Evolutionary conservation across 92 coral and sea anemone species (phyloP).

Genomic region (Epizoanthus ramosus): DNA sequence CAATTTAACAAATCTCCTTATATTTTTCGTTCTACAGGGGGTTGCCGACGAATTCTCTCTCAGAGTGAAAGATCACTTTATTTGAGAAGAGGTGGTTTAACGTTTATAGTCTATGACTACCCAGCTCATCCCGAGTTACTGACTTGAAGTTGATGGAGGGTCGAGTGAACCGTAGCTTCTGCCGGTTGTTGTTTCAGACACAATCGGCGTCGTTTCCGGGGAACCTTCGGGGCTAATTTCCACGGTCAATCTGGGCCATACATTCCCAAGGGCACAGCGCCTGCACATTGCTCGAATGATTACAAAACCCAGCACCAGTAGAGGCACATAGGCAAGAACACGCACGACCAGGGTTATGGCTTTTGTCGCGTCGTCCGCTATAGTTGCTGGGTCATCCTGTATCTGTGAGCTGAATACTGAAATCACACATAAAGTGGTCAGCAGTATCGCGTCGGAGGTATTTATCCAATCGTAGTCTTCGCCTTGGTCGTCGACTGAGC

Average conservation of each 20-base stretch:
- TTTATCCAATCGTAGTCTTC: slow-evolving; percentile 73
- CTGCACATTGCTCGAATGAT: slow-evolving; percentile 12
- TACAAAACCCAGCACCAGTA: slow-evolving; percentile 45
- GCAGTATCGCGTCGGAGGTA: slow-evolving; percentile 72
- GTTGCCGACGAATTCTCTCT: too few relatives aligned
- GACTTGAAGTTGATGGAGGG: too few relatives aligned
- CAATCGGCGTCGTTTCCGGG: neutral
- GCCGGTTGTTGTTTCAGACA: too few relatives aligned
- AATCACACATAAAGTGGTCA: slow-evolving; percentile 72
- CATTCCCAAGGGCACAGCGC: neutral
- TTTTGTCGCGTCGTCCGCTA: slow-evolving; percentile 24
- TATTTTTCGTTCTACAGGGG: too few relatives aligned
- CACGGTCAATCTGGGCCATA: neutral
- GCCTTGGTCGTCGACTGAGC: neutral
- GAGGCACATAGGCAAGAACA: slow-evolving; percentile 70
- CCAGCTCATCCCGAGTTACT: too few relatives aligned
- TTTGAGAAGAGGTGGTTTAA: too few relatives aligned
- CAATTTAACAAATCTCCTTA: too few relatives aligned
- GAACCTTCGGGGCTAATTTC: neutral
- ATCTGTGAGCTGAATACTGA: slow-evolving; percentile 56
- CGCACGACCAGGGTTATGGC: slow-evolving; percentile 29
- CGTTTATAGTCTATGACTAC: too few relatives aligned
- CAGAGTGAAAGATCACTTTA: too few relatives aligned
- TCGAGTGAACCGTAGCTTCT: too few relatives aligned
- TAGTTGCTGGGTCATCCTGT: neutral